phyloP scores from a whole-genome alignment of 2,113 vertebrate genomes.

The Sialia sialis region DNA sequence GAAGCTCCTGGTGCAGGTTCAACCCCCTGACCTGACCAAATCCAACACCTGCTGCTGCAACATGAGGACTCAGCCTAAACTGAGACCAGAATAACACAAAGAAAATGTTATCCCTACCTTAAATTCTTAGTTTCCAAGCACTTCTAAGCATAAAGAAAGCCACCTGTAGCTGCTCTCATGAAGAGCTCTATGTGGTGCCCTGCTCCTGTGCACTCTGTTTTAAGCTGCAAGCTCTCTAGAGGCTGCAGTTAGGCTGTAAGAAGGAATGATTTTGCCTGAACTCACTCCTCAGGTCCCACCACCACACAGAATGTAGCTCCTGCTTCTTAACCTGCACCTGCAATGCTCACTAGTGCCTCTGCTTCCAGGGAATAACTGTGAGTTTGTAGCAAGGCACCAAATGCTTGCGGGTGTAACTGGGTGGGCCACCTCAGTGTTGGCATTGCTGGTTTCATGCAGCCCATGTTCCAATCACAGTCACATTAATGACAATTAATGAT shows the following conservation, averaged over 20 bases:
- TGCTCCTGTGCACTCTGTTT: background rate
- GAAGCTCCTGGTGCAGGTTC: background rate
- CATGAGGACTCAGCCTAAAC: background rate
- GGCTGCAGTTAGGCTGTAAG: background rate
- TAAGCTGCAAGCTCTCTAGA: background rate
- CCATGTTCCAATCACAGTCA: background rate
- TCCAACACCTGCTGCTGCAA: accelerated
- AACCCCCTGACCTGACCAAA: background rate
- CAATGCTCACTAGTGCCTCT: background rate
- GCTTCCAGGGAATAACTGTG: background rate
- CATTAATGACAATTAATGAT: background rate
- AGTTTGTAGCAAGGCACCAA: background rate
- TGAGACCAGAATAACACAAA: background rate
- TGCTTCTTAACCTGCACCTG: background rate
- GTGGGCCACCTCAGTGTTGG: background rate
- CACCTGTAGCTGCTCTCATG: background rate
- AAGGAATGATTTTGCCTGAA: background rate
- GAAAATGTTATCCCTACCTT: background rate
- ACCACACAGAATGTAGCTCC: background rate
- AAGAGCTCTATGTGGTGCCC: background rate
- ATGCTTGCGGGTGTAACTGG: background rate
- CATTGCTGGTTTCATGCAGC: background rate
- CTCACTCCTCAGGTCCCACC: background rate
- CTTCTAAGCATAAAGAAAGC: background rate
- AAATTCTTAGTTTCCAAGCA: background rate